These are phyloP conservation scores for Haemorhous mexicanus DNA, from an alignment of 2,113 vertebrate genomes.

Conservation along the genomic window DNA sequence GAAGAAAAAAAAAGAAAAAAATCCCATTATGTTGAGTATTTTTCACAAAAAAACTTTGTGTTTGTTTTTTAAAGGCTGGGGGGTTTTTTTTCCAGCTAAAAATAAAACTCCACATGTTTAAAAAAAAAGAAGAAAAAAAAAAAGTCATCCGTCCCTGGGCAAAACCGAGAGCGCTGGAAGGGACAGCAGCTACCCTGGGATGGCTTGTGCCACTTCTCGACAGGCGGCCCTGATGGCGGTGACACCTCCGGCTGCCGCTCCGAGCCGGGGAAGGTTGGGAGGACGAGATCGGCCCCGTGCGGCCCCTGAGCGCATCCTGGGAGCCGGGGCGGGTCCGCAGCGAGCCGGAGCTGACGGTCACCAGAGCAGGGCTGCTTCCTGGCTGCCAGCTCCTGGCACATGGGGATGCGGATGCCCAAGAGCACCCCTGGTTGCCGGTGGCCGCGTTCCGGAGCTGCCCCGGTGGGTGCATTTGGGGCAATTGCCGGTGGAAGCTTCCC, in stretches of 20 bases:
- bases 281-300: fast-evolving
- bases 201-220: not conserved
- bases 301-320: fast-evolving
- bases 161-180: not conserved
- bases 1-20: not conserved
- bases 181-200: constrained; percentile 3
- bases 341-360: fast-evolving
- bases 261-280: not conserved
- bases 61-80: constrained; percentile 22
- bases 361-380: fast-evolving
- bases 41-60: not conserved
- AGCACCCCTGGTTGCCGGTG: not conserved
- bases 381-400: not conserved
- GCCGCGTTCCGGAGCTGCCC: not conserved
- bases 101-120: not conserved
- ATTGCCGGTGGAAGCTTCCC: fast-evolving
- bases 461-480: fast-evolving
- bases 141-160: not conserved
- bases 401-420: fast-evolving
- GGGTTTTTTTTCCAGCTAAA: not conserved
- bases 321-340: not conserved
- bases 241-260: not conserved
- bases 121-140: not conserved
- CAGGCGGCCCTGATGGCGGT: not conserved
- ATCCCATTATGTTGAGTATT: not conserved